Percentiles rank a stretch among this genome's conserved stretches.
These are phyloP conservation scores for Brachyalestes nurse DNA, from an alignment of 2,797 vertebrate genomes.

Conservation along the genomic window DNA sequence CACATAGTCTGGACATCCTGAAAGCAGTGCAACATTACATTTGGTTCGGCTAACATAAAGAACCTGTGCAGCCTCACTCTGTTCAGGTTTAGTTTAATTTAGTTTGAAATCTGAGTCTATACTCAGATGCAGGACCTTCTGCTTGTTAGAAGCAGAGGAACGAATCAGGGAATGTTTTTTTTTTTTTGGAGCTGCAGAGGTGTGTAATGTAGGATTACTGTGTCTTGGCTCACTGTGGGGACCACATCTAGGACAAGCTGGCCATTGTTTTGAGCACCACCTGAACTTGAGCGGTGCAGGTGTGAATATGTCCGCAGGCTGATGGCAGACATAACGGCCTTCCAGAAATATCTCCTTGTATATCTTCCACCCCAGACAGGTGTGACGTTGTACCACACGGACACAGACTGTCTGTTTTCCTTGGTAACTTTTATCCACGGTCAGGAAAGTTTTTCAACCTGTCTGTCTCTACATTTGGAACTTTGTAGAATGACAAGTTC, in stretches of 20 bases:
- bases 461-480: neutral
- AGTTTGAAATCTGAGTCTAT: conserved; percentile 1
- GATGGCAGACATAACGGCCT: neutral
- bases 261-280: conserved; percentile 65
- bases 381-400: conserved; percentile 2
- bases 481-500: neutral
- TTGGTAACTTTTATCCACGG: neutral
- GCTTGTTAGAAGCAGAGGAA: conserved; percentile 1
- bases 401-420: neutral
- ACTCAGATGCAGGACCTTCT: neutral
- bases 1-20: no score
- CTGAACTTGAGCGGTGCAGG: conserved; percentile 56
- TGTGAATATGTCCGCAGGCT: conserved; percentile 53
- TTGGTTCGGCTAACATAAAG: no score
- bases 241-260: conserved; percentile 72
- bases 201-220: conserved; percentile 64
- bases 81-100: no score
- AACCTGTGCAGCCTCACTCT: no score
- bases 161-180: conserved; percentile 17
- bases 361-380: neutral
- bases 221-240: conserved; percentile 65
- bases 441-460: no score
- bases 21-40: no score
- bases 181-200: neutral
- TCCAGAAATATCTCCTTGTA: conserved; percentile 3